Evolutionary conservation across 1,140 invertebrate species (phyloP).

Genomic region (Achroia grisella): DNA sequence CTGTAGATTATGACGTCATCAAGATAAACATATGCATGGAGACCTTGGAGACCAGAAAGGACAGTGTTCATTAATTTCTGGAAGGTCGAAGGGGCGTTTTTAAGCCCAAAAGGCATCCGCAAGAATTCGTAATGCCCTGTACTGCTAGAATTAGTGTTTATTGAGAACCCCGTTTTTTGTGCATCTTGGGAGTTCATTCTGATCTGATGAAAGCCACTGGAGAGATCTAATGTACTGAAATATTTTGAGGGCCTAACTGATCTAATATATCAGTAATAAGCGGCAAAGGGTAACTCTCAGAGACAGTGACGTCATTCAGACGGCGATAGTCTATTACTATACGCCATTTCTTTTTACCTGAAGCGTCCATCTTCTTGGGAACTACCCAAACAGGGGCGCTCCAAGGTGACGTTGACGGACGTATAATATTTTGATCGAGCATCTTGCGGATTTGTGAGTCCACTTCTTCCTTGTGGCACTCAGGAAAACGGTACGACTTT

Average conservation of each 20-base stretch:
- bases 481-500: slow-evolving; percentile 44
- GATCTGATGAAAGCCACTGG: slow-evolving; percentile 1
- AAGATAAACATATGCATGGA: neutral
- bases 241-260: slow-evolving; percentile 12
- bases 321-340: slow-evolving; percentile 15
- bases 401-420: slow-evolving; percentile 34
- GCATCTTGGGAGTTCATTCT: neutral
- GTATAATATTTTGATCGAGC: slow-evolving; percentile 35
- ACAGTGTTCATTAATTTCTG: neutral
- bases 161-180: slow-evolving; percentile 1
- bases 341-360: slow-evolving; percentile 15
- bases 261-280: slow-evolving; percentile 13
- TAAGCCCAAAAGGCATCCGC: slow-evolving; percentile 2
- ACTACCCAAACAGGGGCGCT: slow-evolving; percentile 24
- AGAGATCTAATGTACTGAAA: slow-evolving; percentile 5
- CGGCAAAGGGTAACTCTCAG: slow-evolving; percentile 26
- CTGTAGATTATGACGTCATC: neutral
- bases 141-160: neutral
- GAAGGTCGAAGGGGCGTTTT: slow-evolving; percentile 23
- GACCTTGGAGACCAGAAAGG: neutral
- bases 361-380: slow-evolving; percentile 10
- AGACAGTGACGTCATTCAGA: slow-evolving; percentile 30
- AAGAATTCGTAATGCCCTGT: slow-evolving; percentile 3
- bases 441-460: slow-evolving; percentile 36
- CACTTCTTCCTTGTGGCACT: slow-evolving; percentile 40